Percentiles rank a stretch among this genome's conserved stretches.
These are phyloP conservation scores for Pterobdella sp. DNA, from an alignment of 2,888 invertebrate species.

Conservation along the genomic window DNA sequence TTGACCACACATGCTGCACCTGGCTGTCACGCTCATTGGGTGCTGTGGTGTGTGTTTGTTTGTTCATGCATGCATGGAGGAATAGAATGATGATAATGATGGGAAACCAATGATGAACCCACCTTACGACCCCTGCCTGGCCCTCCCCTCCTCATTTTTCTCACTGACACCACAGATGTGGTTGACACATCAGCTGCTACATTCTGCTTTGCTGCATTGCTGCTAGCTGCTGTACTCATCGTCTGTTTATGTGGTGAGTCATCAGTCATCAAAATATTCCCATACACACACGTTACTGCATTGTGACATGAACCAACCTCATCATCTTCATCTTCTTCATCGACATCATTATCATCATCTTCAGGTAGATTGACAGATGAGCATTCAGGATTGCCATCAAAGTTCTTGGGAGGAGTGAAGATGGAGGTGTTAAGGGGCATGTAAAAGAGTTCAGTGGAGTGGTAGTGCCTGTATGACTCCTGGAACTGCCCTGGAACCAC, in stretches of 20 bases:
- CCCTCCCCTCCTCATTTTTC: constrained; percentile 18
- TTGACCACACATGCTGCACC: constrained; percentile 28
- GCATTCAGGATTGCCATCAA: constrained; percentile 30
- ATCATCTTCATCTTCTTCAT: constrained; percentile 22
- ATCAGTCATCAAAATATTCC: not conserved
- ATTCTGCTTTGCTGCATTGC: not conserved
- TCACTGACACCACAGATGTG: constrained; percentile 13
- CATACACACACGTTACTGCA: too few species aligned
- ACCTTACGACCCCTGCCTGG: constrained; percentile 20
- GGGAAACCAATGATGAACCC: not conserved
- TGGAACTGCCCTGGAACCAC: constrained; percentile 93
- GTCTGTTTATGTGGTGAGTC: not conserved
- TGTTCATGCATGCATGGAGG: not conserved
- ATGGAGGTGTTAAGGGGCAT: constrained; percentile 85
- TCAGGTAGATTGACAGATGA: not conserved
- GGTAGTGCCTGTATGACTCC: constrained; percentile 72
- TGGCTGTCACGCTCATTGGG: not conserved
- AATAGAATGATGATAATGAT: not conserved
- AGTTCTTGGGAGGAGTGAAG: constrained; percentile 55
- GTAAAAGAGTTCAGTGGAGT: constrained; percentile 75
- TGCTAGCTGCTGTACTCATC: not conserved
- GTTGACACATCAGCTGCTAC: not conserved
- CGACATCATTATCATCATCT: not conserved
- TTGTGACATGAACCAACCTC: too few species aligned
- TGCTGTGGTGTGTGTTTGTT: not conserved